phyloP scores from a whole-genome alignment of 2,113 vertebrate species.

The Bostrychus sinensis region DNA sequence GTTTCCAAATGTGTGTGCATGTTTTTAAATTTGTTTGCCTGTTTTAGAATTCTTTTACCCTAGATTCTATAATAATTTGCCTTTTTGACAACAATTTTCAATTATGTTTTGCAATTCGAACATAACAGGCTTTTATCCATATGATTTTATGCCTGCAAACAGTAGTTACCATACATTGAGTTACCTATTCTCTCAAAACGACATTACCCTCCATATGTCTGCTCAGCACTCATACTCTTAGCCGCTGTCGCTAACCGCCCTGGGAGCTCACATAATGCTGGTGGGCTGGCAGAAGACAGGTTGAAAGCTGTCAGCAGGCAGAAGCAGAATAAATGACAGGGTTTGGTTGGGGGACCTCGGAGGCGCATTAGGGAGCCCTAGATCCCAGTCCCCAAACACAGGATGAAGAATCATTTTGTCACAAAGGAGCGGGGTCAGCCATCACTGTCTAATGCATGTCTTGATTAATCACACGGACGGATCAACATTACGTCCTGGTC shows the following conservation, averaged over 20 bases:
- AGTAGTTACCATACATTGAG: too few species aligned
- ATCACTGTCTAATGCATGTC: constrained; percentile 98
- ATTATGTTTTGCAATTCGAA: too few species aligned
- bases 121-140: too few species aligned
- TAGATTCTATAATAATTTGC: too few species aligned
- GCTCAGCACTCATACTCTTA: constrained; percentile 93
- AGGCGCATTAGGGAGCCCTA: constrained; percentile 95
- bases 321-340: constrained; percentile 97
- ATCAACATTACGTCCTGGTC: constrained; percentile 98
- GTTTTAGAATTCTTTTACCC: too few species aligned
- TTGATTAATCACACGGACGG: constrained; percentile 98
- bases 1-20: too few species aligned
- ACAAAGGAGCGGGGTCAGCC: constrained; percentile 94
- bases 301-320: constrained; percentile 95
- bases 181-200: constrained; percentile 12
- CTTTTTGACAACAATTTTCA: too few species aligned
- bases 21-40: too few species aligned
- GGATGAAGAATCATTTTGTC: constrained; percentile 99
- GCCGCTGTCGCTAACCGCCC: constrained; percentile 88
- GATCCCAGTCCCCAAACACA: constrained; percentile 89
- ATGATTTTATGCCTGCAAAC: too few species aligned
- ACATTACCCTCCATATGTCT: constrained; percentile 94
- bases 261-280: constrained; percentile 98
- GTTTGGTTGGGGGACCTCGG: constrained; percentile 95
- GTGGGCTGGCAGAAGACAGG: constrained; percentile 95